Percentiles rank a stretch among this genome's conserved stretches.
Conservation (phyloP, 2,797 vertebrate genomes). For the Octomys mimax region DNA sequence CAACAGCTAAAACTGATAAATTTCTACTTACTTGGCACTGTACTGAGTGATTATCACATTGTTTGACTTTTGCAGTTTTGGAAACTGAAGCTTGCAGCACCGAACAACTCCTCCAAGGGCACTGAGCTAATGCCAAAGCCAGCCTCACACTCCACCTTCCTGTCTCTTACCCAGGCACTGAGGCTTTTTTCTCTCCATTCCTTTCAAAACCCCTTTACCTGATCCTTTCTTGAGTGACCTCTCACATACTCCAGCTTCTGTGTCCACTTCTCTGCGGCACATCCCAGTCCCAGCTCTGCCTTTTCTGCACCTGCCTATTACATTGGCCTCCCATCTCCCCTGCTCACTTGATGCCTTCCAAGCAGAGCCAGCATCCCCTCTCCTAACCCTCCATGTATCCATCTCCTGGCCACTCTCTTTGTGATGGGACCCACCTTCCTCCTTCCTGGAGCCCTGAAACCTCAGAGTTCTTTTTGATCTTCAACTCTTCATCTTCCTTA, state of each 20-base stretch:
- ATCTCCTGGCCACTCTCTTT: not conserved
- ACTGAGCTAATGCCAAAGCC: not conserved
- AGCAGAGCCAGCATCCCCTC: accelerated
- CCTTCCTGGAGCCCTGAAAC: not conserved
- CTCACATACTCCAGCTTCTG: not conserved
- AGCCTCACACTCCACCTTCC: not conserved
- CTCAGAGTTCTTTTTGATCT: not conserved
- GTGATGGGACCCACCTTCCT: not conserved
- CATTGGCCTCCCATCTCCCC: accelerated
- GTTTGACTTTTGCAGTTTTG: not conserved
- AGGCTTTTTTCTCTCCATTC: not conserved
- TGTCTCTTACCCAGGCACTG: accelerated
- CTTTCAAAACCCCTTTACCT: not conserved
- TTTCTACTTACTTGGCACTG: not conserved
- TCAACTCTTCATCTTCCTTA: not conserved
- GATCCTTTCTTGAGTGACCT: not conserved
- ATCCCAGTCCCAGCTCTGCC: no score
- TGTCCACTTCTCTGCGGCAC: not conserved
- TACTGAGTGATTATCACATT: no score
- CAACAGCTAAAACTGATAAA: not conserved
- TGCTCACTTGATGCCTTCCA: not conserved
- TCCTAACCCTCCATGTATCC: accelerated
- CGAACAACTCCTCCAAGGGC: not conserved
- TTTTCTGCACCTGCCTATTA: no score
- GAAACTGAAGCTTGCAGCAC: not conserved